Base-by-base conservation (phyloP, 2,797 vertebrate species). In the Philypnodon macrostomus region DNA sequence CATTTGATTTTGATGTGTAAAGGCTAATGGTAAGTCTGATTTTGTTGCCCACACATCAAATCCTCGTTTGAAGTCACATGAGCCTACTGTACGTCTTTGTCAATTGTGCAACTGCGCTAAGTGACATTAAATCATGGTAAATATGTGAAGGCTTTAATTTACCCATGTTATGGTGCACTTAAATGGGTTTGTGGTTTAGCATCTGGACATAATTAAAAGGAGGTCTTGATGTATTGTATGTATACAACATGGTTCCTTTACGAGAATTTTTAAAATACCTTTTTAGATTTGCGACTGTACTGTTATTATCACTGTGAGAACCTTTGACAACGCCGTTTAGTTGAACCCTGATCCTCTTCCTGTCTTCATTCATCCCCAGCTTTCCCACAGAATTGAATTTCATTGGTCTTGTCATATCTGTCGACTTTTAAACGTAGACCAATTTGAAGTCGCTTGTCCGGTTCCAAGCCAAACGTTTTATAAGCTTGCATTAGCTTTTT, bases 401-500 rank as follows among this genome's bases (percentile, higher is more conserved):
- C 37, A 67, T 29, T 2, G 23, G 29, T n/a, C 30, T 23, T 39
- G 17, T 64, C 36, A 29, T 1, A 45, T 49, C 38, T 34, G 47
- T 53, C 35, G 46, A 10, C 17, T 21, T 38, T 21, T 34, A n/a
- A 27, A 60, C 29, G 48, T 52, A 15, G 15, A 13, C 30, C 32
- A 34, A 62, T 39, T 24, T 32, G 7, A 47, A 46, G 7, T 13
- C 35, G 18, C 53, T 52, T 33, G 7, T 5, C 15, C 18, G 15
- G 10, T 14, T 41, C 40, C 38, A 5, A 29, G 14, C 37, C 5
- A 53, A 38, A 52, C 19, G 58, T 21, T 7, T 4, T 3, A 14
- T 9, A 34, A 15, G 46, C 27, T 9, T 39, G 53, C 58, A 54
- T 68, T 32, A 36, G 33, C 21, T 0, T n/a, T n/a, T n/a, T n/a